A percentile compares a stretch with the other conserved stretches of the same genome.
Conservation (phyloP, 2,113 vertebrate genomes). For the Hiodon tergisus region DNA sequence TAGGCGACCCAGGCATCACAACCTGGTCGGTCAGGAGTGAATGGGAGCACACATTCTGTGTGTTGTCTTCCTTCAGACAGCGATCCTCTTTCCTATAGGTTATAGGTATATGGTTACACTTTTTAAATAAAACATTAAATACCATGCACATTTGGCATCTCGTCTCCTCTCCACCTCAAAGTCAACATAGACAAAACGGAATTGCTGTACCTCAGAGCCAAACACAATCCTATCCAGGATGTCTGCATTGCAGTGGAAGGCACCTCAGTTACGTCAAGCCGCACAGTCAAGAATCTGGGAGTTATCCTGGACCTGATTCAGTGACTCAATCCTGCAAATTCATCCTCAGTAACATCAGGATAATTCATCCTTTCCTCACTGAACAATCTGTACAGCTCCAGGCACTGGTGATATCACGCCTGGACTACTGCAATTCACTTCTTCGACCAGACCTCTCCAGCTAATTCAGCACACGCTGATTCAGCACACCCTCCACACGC, state of each 20-base stretch:
- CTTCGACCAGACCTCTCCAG: no score
- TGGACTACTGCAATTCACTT: no score
- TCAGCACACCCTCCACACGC: no score
- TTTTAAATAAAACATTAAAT: slow-evolving; percentile 71
- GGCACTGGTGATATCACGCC: no score
- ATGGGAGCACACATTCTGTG: slow-evolving; percentile 27
- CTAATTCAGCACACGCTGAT: background rate
- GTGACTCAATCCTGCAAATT: slow-evolving; percentile 1
- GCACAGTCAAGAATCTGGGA: no score
- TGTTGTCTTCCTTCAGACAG: slow-evolving; percentile 33
- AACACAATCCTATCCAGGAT: no score
- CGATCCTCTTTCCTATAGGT: slow-evolving; percentile 47
- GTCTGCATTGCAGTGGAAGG: no score
- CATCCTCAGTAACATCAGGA: no score
- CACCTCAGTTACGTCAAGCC: no score
- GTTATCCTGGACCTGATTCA: background rate
- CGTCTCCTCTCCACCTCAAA: background rate
- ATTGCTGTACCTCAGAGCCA: background rate
- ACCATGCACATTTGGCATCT: slow-evolving; percentile 45
- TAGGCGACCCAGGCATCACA: slow-evolving; percentile 41
- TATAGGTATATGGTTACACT: slow-evolving; percentile 49
- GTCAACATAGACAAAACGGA: background rate
- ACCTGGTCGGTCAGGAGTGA: slow-evolving; percentile 28
- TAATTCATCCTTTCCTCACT: no score
- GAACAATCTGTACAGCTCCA: no score